Evolutionary conservation across 2,113 vertebrate species (phyloP).

Genomic region (Ibidorhyncha struthersii): DNA sequence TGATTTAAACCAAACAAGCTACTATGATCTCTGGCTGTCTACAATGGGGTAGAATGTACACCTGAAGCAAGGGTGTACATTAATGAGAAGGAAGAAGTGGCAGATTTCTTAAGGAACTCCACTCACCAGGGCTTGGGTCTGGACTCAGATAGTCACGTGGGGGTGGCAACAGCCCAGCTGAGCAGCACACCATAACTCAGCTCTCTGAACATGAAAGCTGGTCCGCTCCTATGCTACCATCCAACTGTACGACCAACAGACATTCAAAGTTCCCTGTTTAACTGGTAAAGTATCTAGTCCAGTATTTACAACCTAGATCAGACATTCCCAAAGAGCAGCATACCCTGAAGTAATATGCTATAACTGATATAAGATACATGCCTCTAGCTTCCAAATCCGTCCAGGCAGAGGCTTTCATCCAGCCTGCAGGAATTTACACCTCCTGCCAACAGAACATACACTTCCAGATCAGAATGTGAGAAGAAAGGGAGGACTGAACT

Average conservation of each 20-base stretch:
- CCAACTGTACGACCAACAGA: background rate
- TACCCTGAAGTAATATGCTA: background rate
- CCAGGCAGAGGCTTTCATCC: background rate
- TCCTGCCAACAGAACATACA: background rate
- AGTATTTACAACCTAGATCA: background rate
- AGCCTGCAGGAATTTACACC: background rate
- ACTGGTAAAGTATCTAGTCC: background rate
- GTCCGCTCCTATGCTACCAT: background rate
- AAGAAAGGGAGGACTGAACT: background rate
- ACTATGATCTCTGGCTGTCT: background rate
- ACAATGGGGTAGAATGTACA: no score
- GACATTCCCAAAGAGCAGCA: background rate
- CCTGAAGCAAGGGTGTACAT: background rate
- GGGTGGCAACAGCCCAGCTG: background rate
- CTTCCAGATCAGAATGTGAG: slow-evolving; percentile 11
- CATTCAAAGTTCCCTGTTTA: background rate
- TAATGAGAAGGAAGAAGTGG: background rate
- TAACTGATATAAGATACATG: background rate
- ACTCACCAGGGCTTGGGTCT: background rate
- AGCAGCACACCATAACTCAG: background rate
- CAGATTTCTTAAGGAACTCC: background rate
- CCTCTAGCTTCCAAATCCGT: background rate
- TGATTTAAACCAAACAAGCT: background rate
- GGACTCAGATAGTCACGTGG: accelerated
- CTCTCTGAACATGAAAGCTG: background rate